Percentiles rank a stretch among this genome's conserved stretches.
Evolutionary conservation across 1,140 invertebrate genomes (phyloP).

Genomic region (Nilaparvata lugens): DNA sequence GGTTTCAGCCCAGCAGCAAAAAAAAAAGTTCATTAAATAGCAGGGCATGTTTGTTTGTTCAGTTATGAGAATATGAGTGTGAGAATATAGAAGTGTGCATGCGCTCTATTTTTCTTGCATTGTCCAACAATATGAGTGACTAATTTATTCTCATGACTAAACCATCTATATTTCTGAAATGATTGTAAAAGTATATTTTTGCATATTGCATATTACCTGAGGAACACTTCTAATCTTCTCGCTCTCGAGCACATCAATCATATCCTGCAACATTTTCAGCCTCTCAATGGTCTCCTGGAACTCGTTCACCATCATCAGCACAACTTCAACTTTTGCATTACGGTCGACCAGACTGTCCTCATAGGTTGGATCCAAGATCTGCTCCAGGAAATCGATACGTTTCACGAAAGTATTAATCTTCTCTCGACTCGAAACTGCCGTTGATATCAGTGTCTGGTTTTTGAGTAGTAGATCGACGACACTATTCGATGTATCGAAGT

Average conservation of each 20-base stretch:
- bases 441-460: not conserved
- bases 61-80: no score
- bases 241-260: not conserved
- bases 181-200: no score
- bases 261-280: not conserved
- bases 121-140: no score
- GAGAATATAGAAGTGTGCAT: no score
- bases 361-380: not conserved
- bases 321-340: not conserved
- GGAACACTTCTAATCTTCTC: not conserved
- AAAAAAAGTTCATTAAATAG: no score
- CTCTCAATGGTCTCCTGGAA: not conserved
- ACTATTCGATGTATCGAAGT: not conserved
- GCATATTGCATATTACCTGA: no score
- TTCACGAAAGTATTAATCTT: not conserved
- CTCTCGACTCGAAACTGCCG: not conserved
- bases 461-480: not conserved
- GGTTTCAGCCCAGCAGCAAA: no score
- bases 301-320: not conserved
- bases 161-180: no score
- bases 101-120: no score
- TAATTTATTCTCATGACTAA: no score
- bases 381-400: not conserved
- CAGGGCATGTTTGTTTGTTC: no score
- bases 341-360: not conserved